Evolutionary conservation across 2,797 vertebrate genomes (phyloP).

Genomic region (Cossypha caffra): DNA sequence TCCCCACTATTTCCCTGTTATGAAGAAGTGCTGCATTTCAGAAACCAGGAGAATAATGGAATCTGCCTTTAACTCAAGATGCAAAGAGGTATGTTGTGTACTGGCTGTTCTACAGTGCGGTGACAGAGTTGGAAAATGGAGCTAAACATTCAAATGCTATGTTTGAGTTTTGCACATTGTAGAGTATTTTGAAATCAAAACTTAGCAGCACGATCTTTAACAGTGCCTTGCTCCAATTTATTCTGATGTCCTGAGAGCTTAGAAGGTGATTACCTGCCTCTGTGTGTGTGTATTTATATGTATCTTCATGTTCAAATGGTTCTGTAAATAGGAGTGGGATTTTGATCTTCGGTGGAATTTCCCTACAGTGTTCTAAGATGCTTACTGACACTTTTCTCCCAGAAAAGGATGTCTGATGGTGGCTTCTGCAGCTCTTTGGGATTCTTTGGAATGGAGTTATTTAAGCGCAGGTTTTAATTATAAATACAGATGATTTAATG

Average conservation of each 20-base stretch:
- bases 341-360: background rate
- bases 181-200: background rate
- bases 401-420: background rate
- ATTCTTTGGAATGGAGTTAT: background rate
- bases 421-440: background rate
- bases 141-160: background rate
- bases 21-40: conserved; percentile 91
- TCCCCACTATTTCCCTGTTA: conserved; percentile 92
- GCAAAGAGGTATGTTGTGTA: conserved; percentile 85
- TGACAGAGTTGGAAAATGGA: background rate
- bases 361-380: background rate
- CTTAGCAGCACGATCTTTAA: background rate
- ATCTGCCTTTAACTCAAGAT: conserved; percentile 90
- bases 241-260: background rate
- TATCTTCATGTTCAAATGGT: background rate
- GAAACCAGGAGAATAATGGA: conserved; percentile 93
- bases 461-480: background rate
- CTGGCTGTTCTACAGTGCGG: background rate
- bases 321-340: background rate
- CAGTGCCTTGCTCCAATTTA: background rate
- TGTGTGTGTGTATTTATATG: accelerated
- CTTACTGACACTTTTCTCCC: background rate
- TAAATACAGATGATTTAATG: background rate
- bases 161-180: background rate
- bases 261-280: background rate